Conservation (phyloP, 2,797 vertebrate genomes). For the Syngnathus acus region DNA sequence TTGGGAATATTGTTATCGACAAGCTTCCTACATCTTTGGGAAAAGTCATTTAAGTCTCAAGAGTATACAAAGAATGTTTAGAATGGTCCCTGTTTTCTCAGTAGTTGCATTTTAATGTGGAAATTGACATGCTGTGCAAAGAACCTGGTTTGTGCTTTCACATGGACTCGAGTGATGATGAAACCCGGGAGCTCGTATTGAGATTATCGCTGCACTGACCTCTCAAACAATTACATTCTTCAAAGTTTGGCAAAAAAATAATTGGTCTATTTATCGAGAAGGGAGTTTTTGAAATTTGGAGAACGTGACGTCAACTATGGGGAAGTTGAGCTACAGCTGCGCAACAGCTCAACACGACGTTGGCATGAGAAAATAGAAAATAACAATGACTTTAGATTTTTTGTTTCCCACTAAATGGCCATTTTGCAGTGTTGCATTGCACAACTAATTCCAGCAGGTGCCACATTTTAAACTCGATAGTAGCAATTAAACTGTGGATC, state of each 20-base stretch:
- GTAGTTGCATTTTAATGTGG: conserved; percentile 58
- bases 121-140: conserved; percentile 44
- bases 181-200: conserved; percentile 12
- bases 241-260: neutral
- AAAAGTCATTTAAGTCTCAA: conserved; percentile 53
- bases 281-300: too few relatives aligned
- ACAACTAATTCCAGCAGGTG: too few relatives aligned
- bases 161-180: conserved; percentile 27
- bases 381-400: too few relatives aligned
- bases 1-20: conserved; percentile 34
- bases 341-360: too few relatives aligned
- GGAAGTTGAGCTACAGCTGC: too few relatives aligned
- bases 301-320: too few relatives aligned
- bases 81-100: conserved; percentile 57
- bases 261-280: too few relatives aligned
- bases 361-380: too few relatives aligned
- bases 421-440: too few relatives aligned
- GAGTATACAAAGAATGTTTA: conserved; percentile 33
- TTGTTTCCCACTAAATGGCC: too few relatives aligned
- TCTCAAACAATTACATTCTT: neutral
- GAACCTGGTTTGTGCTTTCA: conserved; percentile 65
- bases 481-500: too few relatives aligned
- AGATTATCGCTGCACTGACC: neutral
- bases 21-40: conserved; percentile 56
- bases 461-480: too few relatives aligned